These are phyloP conservation scores for Thunnus thynnus DNA, from an alignment of 2,113 vertebrate species.

Conservation along the genomic window DNA sequence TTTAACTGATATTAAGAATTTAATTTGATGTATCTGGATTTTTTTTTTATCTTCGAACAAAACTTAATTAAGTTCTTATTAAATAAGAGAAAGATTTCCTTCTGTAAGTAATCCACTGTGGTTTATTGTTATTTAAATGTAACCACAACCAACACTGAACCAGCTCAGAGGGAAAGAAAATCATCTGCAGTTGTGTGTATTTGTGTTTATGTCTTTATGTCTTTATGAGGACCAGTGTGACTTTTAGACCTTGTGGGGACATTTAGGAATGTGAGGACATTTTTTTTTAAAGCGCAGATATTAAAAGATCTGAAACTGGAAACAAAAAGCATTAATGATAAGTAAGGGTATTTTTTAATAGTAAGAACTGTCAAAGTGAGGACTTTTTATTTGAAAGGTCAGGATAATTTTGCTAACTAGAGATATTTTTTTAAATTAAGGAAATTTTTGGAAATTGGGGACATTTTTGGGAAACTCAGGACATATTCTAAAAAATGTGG, in stretches of 20 bases:
- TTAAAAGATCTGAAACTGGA: no score
- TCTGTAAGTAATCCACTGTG: not conserved
- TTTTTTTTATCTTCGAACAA: not conserved
- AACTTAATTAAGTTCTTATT: constrained; percentile 24
- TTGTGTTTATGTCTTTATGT: not conserved
- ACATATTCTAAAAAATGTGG: no score
- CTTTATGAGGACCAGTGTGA: not conserved
- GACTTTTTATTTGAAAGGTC: no score
- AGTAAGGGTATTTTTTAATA: no score
- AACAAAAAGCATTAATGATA: no score
- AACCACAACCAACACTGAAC: constrained; percentile 4
- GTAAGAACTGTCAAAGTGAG: no score
- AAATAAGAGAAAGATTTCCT: not conserved
- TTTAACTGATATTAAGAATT: not conserved
- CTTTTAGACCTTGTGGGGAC: not conserved
- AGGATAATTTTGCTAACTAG: no score
- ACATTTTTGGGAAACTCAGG: no score
- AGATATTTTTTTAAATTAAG: no score
- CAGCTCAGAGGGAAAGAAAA: constrained; percentile 16
- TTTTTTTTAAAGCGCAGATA: no score
- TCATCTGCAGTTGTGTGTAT: not conserved
- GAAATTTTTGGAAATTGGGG: no score
- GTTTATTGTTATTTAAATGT: not conserved
- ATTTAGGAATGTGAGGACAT: not conserved
- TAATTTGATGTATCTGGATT: not conserved